Conservation (phyloP, 2,797 vertebrate species). For the Falco berigora region DNA sequence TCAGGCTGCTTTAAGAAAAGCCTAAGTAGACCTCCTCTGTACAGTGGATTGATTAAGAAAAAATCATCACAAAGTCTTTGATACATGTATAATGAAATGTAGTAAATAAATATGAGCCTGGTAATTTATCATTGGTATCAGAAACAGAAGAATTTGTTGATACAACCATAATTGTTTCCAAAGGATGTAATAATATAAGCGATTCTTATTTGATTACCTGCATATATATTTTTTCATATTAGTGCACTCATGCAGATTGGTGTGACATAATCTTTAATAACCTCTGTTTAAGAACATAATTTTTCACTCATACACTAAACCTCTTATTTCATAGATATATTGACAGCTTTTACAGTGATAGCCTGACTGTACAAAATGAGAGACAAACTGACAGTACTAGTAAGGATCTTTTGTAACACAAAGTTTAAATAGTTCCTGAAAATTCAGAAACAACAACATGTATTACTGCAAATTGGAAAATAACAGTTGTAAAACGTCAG, state of each 20-base stretch:
- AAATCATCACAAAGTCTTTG: background rate
- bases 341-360: background rate
- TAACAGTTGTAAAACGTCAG: background rate
- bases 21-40: background rate
- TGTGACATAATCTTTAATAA: background rate
- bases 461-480: background rate
- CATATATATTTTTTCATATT: background rate
- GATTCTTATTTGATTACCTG: background rate
- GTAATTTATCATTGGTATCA: background rate
- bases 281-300: background rate
- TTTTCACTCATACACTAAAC: background rate
- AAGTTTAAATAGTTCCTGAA: background rate
- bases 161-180: background rate
- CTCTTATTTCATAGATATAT: background rate
- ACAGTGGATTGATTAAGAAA: conserved; percentile 1
- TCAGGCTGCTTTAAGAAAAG: conserved; percentile 21
- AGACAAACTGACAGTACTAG: background rate
- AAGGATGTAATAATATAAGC: background rate
- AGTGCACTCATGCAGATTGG: background rate
- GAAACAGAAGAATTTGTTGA: conserved; percentile 9
- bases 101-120: background rate
- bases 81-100: background rate
- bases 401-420: background rate
- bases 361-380: background rate
- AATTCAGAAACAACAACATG: background rate